A percentile compares a stretch with the other conserved stretches of the same genome.
These are phyloP conservation scores for Ophraella communa DNA, from an alignment of 2,888 invertebrate genomes.

Conservation along the genomic window DNA sequence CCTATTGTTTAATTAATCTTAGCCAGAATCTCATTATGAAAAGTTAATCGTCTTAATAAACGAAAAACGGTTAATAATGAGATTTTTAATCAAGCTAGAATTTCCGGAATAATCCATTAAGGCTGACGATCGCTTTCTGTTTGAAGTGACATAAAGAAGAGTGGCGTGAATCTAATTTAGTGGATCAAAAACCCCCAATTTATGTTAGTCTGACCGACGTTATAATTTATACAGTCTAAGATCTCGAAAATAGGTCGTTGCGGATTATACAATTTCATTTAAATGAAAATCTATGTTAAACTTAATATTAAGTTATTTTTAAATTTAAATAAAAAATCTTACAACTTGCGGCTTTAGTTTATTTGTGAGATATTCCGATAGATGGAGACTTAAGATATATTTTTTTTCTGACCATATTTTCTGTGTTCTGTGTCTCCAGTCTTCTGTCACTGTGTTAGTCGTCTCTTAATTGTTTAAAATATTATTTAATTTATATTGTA, in stretches of 20 bases:
- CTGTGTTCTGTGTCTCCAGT: too few relatives aligned
- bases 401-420: too few relatives aligned
- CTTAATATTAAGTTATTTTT: too few relatives aligned
- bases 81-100: constrained; percentile 19
- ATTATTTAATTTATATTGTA: too few relatives aligned
- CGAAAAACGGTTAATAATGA: constrained; percentile 17
- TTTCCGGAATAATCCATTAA: constrained; percentile 22
- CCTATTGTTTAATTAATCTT: constrained; percentile 17
- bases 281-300: too few relatives aligned
- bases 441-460: too few relatives aligned
- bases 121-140: constrained; percentile 15
- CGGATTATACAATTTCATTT: not conserved
- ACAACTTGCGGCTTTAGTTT: too few relatives aligned
- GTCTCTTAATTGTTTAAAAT: too few relatives aligned
- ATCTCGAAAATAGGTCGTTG: not conserved
- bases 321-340: too few relatives aligned
- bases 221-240: constrained; percentile 9
- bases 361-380: too few relatives aligned
- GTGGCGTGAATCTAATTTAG: constrained; percentile 40
- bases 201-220: constrained; percentile 21
- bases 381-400: too few relatives aligned
- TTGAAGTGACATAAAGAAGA: constrained; percentile 33
- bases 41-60: constrained; percentile 21
- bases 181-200: constrained; percentile 35
- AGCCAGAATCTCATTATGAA: constrained; percentile 9